These are phyloP conservation scores for Orthonevra nobilis DNA, from an alignment of 2,888 invertebrate species.

Conservation along the genomic window DNA sequence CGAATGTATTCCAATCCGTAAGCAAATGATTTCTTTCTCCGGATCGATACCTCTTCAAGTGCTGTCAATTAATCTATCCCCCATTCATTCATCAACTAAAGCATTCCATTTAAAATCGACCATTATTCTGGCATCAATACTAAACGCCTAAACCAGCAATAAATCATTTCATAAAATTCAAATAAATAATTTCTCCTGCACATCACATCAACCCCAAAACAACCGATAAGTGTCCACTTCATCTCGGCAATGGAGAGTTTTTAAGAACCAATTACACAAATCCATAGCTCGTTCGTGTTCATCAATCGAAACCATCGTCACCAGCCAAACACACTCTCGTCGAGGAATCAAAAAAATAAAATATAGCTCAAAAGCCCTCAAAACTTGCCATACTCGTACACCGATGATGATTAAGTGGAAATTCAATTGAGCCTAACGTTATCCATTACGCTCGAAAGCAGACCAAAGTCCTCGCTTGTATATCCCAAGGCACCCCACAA, in stretches of 20 bases:
- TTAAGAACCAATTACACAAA: slow-evolving; percentile 62
- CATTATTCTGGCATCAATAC: neutral
- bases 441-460: slow-evolving; percentile 60
- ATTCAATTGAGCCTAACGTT: slow-evolving; percentile 63
- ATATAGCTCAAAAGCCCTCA: slow-evolving; percentile 6
- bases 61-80: neutral
- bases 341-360: neutral
- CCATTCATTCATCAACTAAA: slow-evolving; percentile 2
- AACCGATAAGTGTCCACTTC: slow-evolving; percentile 55
- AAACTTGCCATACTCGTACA: slow-evolving; percentile 26
- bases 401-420: slow-evolving; percentile 58
- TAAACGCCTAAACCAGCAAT: neutral
- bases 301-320: slow-evolving; percentile 61
- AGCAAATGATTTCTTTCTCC: too few relatives aligned
- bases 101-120: neutral
- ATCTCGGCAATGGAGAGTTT: slow-evolving; percentile 52
- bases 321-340: neutral
- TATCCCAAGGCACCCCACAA: too few relatives aligned
- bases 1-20: too few relatives aligned
- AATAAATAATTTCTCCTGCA: slow-evolving; percentile 10
- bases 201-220: slow-evolving; percentile 13
- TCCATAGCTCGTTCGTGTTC: slow-evolving; percentile 61
- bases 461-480: slow-evolving; percentile 50
- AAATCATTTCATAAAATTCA: slow-evolving; percentile 16
- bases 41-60: slow-evolving; percentile 2